Conservation (phyloP, 2,113 vertebrate genomes). For the Phylloscopus trochilus region DNA sequence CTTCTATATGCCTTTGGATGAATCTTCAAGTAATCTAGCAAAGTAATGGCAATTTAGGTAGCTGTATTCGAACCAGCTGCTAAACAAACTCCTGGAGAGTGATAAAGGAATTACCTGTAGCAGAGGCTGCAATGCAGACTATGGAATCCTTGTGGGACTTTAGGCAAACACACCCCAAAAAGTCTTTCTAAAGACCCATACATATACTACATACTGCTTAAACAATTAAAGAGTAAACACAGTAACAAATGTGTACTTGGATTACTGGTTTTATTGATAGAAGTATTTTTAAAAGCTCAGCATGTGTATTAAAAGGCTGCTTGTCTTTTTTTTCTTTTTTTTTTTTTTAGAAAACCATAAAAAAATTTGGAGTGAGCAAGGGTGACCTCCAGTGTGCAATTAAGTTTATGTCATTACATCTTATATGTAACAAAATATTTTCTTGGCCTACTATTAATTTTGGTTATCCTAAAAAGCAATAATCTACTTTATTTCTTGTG, state of each 20-base stretch:
- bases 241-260: neutral
- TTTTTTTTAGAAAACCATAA: slow-evolving; percentile 45
- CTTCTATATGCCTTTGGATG: neutral
- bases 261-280: neutral
- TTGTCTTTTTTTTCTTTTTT: neutral
- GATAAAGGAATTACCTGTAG: neutral
- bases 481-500: neutral
- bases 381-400: slow-evolving; percentile 80
- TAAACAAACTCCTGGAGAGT: neutral
- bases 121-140: neutral
- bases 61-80: neutral
- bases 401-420: slow-evolving; percentile 67
- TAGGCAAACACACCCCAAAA: neutral
- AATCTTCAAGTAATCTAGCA: neutral
- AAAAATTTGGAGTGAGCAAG: slow-evolving; percentile 73
- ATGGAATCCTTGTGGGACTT: neutral
- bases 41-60: neutral
- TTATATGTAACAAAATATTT: neutral
- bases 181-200: slow-evolving; percentile 21
- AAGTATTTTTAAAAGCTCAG: neutral
- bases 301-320: neutral
- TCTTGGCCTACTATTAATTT: slow-evolving; percentile 1
- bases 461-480: neutral
- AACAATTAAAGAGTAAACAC: neutral
- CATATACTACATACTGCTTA: neutral